These are phyloP conservation scores for Seriola rivoliana DNA, from an alignment of 2,113 vertebrate species.

Conservation along the genomic window DNA sequence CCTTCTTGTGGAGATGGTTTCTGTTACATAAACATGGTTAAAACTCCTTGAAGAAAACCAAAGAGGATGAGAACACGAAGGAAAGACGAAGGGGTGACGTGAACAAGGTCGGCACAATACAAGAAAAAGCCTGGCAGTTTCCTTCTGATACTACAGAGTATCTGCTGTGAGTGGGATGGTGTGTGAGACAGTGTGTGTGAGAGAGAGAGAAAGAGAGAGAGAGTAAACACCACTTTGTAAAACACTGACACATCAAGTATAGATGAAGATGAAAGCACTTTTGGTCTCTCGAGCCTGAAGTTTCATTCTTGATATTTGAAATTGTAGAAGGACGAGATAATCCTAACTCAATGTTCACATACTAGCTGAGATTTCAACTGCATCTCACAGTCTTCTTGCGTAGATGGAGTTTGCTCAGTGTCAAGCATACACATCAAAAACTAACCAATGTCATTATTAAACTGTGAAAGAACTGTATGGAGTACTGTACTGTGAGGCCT, in stretches of 20 bases:
- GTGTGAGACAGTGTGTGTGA: neutral
- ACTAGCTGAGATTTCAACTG: no score
- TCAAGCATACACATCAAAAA: no score
- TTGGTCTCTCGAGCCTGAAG: neutral
- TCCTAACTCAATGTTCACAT: neutral
- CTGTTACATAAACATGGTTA: slow-evolving; percentile 53
- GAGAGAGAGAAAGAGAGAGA: neutral
- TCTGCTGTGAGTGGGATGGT: neutral
- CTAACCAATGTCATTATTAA: neutral
- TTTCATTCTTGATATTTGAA: neutral
- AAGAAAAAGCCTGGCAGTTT: neutral
- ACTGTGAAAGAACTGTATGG: neutral
- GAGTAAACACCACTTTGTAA: neutral
- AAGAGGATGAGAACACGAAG: neutral
- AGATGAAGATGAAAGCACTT: neutral
- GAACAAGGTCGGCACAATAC: neutral
- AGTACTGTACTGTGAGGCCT: slow-evolving; percentile 57
- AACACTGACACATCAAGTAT: neutral
- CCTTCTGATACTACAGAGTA: neutral
- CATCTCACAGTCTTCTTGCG: no score
- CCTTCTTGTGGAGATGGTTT: slow-evolving; percentile 45
- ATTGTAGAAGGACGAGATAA: neutral
- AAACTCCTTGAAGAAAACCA: slow-evolving; percentile 36
- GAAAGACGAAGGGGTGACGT: neutral
- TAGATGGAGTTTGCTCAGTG: no score